Percentiles rank a stretch among this genome's conserved stretches.
Evolutionary conservation across 2,888 invertebrate genomes (phyloP).

Genomic region (Drosophila niveifrons): DNA sequence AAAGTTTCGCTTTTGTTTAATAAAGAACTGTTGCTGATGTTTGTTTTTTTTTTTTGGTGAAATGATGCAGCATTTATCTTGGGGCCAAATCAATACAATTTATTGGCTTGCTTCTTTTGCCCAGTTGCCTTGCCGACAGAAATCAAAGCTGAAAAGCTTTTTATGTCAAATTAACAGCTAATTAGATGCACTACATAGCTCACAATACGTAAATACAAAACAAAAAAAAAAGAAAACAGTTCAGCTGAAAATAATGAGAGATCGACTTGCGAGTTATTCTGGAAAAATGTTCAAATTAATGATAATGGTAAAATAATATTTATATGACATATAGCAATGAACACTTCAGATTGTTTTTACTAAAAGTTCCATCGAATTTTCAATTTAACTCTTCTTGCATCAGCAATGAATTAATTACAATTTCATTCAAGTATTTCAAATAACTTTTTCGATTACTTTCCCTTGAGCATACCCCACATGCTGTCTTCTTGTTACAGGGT

Average conservation of each 20-base stretch:
- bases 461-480: neutral
- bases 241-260: neutral
- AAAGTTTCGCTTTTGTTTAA: conserved; percentile 36
- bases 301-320: no score
- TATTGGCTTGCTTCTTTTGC: neutral
- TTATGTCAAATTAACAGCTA: conserved; percentile 43
- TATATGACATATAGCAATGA: no score
- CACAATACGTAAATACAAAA: neutral
- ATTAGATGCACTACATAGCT: conserved; percentile 44
- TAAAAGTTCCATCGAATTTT: no score
- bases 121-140: neutral
- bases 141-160: conserved; percentile 39
- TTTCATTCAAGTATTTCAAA: no score
- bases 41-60: neutral
- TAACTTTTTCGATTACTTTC: no score
- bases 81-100: conserved; percentile 22
- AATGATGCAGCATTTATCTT: conserved; percentile 22
- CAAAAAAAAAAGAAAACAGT: no score
- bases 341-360: no score
- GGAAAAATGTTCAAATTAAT: neutral
- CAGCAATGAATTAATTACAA: no score
- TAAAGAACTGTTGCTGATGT: no score
- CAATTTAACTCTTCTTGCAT: no score
- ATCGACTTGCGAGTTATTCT: conserved; percentile 16
- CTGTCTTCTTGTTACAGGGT: conserved; percentile 13